Conservation (phyloP, 2,797 vertebrate species). For the Cuculus canorus region DNA sequence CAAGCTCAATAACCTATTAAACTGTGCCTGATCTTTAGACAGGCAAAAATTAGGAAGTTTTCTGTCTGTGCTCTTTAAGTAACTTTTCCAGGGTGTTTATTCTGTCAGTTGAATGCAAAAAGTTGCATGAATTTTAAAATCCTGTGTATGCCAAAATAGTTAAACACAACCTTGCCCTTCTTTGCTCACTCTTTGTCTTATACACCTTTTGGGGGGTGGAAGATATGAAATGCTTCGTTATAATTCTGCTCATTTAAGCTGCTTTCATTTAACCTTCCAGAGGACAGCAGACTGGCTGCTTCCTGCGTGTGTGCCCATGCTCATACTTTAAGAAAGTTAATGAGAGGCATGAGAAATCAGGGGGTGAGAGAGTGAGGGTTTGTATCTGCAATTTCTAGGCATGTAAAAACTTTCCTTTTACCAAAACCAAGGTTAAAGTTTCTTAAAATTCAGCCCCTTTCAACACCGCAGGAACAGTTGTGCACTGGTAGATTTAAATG, state of each 20-base stretch:
- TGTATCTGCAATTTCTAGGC: background rate
- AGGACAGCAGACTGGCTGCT: background rate
- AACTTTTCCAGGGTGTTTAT: background rate
- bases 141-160: background rate
- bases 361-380: too few species aligned
- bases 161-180: background rate
- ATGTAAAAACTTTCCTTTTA: background rate
- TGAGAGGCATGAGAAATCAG: rapidly evolving
- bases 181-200: background rate
- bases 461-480: background rate
- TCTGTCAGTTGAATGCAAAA: background rate
- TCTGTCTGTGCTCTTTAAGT: background rate
- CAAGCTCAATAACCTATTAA: background rate
- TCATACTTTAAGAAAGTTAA: background rate
- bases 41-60: background rate
- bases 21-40: background rate
- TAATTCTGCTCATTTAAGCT: background rate
- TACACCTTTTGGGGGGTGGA: background rate
- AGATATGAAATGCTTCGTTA: background rate
- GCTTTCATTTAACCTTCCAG: background rate
- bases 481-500: background rate
- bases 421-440: background rate
- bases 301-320: rapidly evolving
- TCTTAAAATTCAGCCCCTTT: background rate
- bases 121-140: background rate